Base-by-base conservation (phyloP, 2,888 invertebrate genomes). In the Monoplex corrugatus region DNA sequence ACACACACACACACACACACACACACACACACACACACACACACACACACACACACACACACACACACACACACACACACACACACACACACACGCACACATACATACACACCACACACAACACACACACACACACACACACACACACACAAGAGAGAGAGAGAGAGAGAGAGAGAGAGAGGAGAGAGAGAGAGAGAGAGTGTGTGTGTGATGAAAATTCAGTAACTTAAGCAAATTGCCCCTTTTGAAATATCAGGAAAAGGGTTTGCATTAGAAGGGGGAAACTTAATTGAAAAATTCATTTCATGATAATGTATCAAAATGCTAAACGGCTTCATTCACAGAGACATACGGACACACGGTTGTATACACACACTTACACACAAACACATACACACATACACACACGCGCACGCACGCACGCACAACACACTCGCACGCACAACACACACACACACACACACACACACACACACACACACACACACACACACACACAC, bases 31-130 rank as follows among this genome's bases (percentile, higher is more conserved):
- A 63, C 16, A 63, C 16, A 63, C 16, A 63, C 28, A 63, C 63
- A 63, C 28, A 63, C 28, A 63, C 16, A 63, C 16, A 63, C 28
- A 63, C 63, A 63, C 28, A 63, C 16, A 63, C 28, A 63, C 16
- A 63, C 16, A 63, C 63, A 63, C 63, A 63, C 35, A 75, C 8
- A 75, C 75, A 75, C 75, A 75, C 35, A 75, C 35, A 35, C 35
- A 75, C 35, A 75, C 75, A 75, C 75, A 75, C 35, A 75, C 35
- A 75, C 35, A 75, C 35, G 35, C 35, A 75, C 75, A 75, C 75
- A 75, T 19, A 75, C 35, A 75, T 19, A 75, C 35, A 75, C 35
- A 75, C 35, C n/a, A 32, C n/a, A 6, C 32, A 35, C 6, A 35
- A 5, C 13, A 32, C 16, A 75, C 35, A 75, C 10, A 75, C 6